These are phyloP conservation scores for Ypsolopha scabrella DNA, from an alignment of 2,888 invertebrate genomes.

Conservation along the genomic window DNA sequence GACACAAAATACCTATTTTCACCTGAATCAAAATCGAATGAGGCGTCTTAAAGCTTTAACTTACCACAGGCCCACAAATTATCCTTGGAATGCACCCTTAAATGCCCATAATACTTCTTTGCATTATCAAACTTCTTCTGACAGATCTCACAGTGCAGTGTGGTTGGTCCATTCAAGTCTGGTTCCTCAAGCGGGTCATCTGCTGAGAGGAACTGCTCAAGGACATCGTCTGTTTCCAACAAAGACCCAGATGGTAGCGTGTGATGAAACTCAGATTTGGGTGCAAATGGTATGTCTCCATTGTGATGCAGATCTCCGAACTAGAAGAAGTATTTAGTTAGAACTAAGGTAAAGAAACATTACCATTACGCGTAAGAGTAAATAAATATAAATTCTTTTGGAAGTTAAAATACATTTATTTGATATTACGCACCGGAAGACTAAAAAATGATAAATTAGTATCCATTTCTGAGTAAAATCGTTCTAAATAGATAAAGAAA, in stretches of 20 bases:
- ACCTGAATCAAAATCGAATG: too few species aligned
- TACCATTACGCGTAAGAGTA: too few species aligned
- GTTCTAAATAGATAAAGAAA: too few species aligned
- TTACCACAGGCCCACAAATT: slow-evolving; percentile 58
- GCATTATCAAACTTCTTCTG: slow-evolving; percentile 56
- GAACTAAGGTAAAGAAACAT: too few species aligned
- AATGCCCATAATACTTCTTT: slow-evolving; percentile 58
- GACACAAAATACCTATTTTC: too few species aligned
- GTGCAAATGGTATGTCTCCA: background rate
- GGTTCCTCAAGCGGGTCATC: slow-evolving; percentile 56
- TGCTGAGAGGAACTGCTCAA: slow-evolving; percentile 51
- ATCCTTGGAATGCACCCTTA: slow-evolving; percentile 56
- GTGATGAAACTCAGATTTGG: background rate
- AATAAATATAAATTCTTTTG: too few species aligned
- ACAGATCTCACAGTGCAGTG: slow-evolving; percentile 57
- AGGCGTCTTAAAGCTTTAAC: slow-evolving; percentile 11
- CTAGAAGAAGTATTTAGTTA: background rate
- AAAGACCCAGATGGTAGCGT: slow-evolving; percentile 29
- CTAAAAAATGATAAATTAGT: slow-evolving; percentile 46
- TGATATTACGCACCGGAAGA: slow-evolving; percentile 39
- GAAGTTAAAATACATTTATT: too few species aligned
- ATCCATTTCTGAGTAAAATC: slow-evolving; percentile 31
- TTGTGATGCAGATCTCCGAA: background rate
- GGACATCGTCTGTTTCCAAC: slow-evolving; percentile 43
- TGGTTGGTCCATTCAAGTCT: slow-evolving; percentile 54